Evolutionary conservation across 2,888 invertebrate species (phyloP), one percentile per base, ranked within the genome.

Genomic region (Melitaea athalia): DNA sequence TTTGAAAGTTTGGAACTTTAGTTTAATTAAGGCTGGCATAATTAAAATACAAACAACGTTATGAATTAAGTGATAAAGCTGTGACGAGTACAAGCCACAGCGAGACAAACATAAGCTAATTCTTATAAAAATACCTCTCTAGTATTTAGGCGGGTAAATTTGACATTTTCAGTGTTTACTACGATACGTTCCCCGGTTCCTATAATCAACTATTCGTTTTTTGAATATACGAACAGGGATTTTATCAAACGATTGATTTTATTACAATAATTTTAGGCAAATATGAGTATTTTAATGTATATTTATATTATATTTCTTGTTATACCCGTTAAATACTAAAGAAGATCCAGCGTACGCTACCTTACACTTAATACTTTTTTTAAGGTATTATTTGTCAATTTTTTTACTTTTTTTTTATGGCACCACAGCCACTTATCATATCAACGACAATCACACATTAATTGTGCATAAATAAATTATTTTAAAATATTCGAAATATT

Each of bases 321-420:
- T 68, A 79, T 77, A 76, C 79, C 74, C 72, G 75, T 72, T 72
- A 74, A 73, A 71, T 67, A 77, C 72, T 67, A 67, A 71, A 66
- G 75, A 75, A 72, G 68, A 72, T 72, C 84, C 78, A 84, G 84
- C 86, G 73, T 78, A 78, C 78, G 86, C 87, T 84, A 85, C 83
- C 91, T 89, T 91, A 91, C 77, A 83, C 78, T 86, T 87, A 91
- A 88, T 87, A 88, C 86, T 90, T 90, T 91, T 90, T 89, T 87
- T 85, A 87, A 85, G 80, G 83, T 85, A 88, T 90, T 91, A 91
- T 90, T 89, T 91, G 91, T 91, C 91, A 85, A 85, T 91, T 91
- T 90, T n/a, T 85, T 76, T 75, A 71, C 81, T 84, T 88, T 87
- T 87, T 80, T 86, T 85, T 81, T 88, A 91, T 91, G 91, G 89